Evolutionary conservation across 1,140 invertebrate genomes (phyloP).

Genomic region (Eurosta solidaginis): DNA sequence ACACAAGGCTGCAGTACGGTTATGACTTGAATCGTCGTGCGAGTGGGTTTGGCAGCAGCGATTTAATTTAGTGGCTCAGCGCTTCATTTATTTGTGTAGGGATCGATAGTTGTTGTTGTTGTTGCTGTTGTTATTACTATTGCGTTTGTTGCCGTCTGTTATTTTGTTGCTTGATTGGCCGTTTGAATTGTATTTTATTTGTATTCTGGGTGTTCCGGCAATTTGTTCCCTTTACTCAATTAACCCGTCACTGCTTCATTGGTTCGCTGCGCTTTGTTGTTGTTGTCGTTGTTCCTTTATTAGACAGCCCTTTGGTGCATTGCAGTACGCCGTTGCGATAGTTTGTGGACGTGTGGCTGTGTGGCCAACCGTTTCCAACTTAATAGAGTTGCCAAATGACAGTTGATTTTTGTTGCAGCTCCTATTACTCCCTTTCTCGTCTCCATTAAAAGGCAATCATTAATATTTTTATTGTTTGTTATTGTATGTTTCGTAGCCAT

Average conservation of each 20-base stretch:
- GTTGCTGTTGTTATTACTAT: no score
- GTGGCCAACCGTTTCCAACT: neutral
- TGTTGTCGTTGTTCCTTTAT: neutral
- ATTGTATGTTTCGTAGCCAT: conserved; percentile 20
- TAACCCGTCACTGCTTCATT: neutral
- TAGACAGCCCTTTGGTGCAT: neutral
- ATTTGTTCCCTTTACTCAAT: conserved; percentile 28
- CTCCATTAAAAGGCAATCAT: conserved; percentile 17
- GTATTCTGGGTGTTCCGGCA: conserved; percentile 27
- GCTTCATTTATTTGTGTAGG: neutral
- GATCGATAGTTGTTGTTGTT: neutral
- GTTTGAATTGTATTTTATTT: conserved; percentile 18
- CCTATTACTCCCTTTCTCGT: neutral
- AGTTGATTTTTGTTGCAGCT: neutral
- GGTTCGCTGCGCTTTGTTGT: no score
- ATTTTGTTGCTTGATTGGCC: neutral
- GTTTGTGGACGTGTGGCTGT: neutral
- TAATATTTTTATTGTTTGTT: conserved; percentile 29
- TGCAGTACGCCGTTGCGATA: no score
- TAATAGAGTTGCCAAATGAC: conserved; percentile 30
- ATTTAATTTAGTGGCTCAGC: conserved; percentile 15
- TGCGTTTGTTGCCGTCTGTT: neutral
- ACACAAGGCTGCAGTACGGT: neutral
- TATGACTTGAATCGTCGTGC: neutral
- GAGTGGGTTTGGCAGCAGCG: conserved; percentile 11